Base-by-base conservation (phyloP, 2,113 vertebrate species). In the Tachycineta bicolor region DNA sequence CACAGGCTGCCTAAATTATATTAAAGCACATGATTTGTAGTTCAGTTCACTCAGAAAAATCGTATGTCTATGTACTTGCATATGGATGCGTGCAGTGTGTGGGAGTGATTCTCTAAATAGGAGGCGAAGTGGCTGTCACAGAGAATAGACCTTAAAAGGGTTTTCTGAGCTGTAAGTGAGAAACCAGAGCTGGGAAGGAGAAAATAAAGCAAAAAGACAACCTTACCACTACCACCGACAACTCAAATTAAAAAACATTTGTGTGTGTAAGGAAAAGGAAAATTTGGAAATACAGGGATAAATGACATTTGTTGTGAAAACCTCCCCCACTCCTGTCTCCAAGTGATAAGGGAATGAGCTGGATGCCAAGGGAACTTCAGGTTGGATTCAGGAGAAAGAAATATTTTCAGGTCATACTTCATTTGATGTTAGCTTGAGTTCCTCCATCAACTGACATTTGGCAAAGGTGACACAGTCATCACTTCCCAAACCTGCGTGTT, bases 151-250 rank as follows among this genome's bases (percentile, higher is more conserved):
- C 52, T 90, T 96, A 97, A 97, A 97, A 93, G 71, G 65, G 60
- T 75, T 91, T 96, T 94, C 78, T 94, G 75, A 97, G 95, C 71
- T 93, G 78, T 84, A 93, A 97, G 93, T 92, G 90, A 94, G 94
- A 96, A 96, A 96, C 55, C 47, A 93, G 96, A 92, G 49, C 71
- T 60, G 53, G 50, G 49, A 83, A 70, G 55, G 20, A 81, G 84
- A 93, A 80, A 59, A 64, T 37, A 53, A 83, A 79, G 33, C 29
- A 76, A 76, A 92, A 73, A 55, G 76, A 37, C 77, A 89, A 47
- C 28, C 37, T 92, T 76, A 53, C 60, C 71, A 83, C 70, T 39
- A 63, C 34, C 58, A 64, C 0, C 1, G 19, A 59, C 47, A 71
- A 50, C 50, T 94, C 69, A 93, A 94, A 96, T 94, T 93, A 93